Evolutionary conservation across 2,797 vertebrate species (phyloP).

Genomic region (Epinephelus coioides): DNA sequence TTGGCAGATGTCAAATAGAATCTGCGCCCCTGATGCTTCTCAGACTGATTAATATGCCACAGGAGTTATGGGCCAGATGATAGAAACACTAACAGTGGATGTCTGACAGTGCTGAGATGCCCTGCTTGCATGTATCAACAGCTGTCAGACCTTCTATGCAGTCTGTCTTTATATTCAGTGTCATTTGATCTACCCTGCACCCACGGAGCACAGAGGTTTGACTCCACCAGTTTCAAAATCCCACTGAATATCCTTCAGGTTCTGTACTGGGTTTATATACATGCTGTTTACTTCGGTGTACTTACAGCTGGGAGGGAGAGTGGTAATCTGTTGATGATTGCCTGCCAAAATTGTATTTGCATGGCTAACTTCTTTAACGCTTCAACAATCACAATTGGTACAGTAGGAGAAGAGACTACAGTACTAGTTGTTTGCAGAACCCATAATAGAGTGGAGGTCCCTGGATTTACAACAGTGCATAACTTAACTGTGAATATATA

Average conservation of each 20-base stretch:
- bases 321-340: neutral
- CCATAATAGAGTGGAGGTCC: neutral
- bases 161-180: conserved; percentile 44
- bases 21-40: conserved; percentile 20
- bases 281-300: neutral
- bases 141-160: conserved; percentile 34
- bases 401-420: neutral
- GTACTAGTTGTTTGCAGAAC: neutral
- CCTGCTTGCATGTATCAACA: conserved; percentile 46
- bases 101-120: conserved; percentile 16
- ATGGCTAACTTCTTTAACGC: neutral
- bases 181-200: conserved; percentile 42
- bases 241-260: neutral
- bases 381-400: neutral
- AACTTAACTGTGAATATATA: neutral
- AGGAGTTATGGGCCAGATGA: conserved; percentile 35
- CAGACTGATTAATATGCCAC: conserved; percentile 54
- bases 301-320: neutral
- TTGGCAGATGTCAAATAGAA: conserved; percentile 52
- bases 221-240: conserved; percentile 10
- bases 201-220: conserved; percentile 10
- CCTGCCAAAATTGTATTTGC: neutral
- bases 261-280: neutral
- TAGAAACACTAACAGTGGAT: conserved; percentile 17
- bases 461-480: neutral